Evolutionary conservation across 1,140 invertebrate species (phyloP), one percentile per base, ranked within the genome.

Genomic region (Stratiolaelaps scimitus): DNA sequence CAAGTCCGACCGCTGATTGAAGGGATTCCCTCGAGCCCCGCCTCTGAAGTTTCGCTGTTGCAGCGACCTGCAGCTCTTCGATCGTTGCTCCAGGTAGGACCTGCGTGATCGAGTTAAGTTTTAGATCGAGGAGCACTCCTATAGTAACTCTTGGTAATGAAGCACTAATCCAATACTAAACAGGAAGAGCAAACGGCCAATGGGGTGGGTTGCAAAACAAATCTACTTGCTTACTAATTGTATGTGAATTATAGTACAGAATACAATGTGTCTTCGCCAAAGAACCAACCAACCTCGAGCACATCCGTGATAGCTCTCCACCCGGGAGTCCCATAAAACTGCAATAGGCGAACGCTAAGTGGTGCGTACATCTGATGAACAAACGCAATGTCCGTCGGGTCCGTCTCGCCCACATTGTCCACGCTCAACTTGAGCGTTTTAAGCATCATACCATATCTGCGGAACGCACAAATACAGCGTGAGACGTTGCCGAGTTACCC

Each of bases 301-400:
- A 85, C 75, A 71, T 84, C 81, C 67, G 82, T 80, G 65, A 86
- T 81, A 69, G 82, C 81, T 69, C 84, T 80, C 88, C 88, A 92
- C n/a, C 83, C 84, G 65, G 85, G 85, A 71, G 84, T 84, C 0
- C 86, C 80, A n/a, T 92, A 78, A 71, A 86, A 84, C 75, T 96
- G 90, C 2, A 85, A 84, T 28, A 97, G 79, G 65, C 92, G 81
- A 1, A 92, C 84, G 71, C 86, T 92, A n/a, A 97, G 72, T 0
- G 93, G 93, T 0, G 92, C 91, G 77, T 95, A 98, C 17, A 78
- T 89, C 69, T 85, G 91, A 75, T 90, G 88, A 30, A 96, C 87
- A 75, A 93, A 96, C 68, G 89, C 86, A 64, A 94, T 92, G 72
- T 96, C 91, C 69, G 83, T 87, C 0, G 87, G 88, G 69, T 84